Evolutionary conservation across 2,888 invertebrate genomes (phyloP).

Genomic region (Apomyelois bistriatella): DNA sequence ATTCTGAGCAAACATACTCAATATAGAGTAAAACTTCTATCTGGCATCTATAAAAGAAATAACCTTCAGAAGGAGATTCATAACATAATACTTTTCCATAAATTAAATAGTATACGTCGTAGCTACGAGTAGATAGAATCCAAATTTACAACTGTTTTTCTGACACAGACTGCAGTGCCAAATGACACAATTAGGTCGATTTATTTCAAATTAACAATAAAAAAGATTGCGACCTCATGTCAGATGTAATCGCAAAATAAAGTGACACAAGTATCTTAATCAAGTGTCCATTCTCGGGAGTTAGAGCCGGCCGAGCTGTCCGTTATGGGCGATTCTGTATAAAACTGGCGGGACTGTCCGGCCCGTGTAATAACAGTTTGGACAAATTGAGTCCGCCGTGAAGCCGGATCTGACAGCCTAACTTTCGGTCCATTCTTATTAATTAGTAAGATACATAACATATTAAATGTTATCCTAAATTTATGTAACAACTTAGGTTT

Average conservation of each 20-base stretch:
- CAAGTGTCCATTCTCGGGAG: conserved; percentile 71
- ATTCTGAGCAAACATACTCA: too few relatives aligned
- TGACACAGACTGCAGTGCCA: neutral
- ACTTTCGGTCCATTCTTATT: conserved; percentile 35
- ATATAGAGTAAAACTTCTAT: too few relatives aligned
- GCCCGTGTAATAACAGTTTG: conserved; percentile 69
- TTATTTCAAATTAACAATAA: conserved; percentile 61
- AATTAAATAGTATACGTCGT: too few relatives aligned
- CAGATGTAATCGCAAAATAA: conserved; percentile 73
- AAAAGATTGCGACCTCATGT: conserved; percentile 61
- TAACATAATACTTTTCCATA: too few relatives aligned
- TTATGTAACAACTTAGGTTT: too few relatives aligned
- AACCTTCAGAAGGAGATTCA: too few relatives aligned
- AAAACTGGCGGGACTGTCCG: conserved; percentile 55
- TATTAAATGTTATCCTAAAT: too few relatives aligned
- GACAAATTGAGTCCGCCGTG: conserved; percentile 72
- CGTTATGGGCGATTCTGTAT: conserved; percentile 65
- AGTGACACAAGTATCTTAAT: conserved; percentile 76
- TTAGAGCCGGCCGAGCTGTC: conserved; percentile 60
- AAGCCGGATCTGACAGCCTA: conserved; percentile 49
- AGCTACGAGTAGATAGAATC: neutral
- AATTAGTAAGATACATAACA: conserved; percentile 17
- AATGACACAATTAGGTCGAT: conserved; percentile 41
- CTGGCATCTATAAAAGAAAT: too few relatives aligned
- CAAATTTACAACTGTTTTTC: neutral